Evolutionary conservation across 2,888 invertebrate genomes (phyloP), one percentile per base, ranked within the genome.

Genomic region (Trachelus troglodyta): DNA sequence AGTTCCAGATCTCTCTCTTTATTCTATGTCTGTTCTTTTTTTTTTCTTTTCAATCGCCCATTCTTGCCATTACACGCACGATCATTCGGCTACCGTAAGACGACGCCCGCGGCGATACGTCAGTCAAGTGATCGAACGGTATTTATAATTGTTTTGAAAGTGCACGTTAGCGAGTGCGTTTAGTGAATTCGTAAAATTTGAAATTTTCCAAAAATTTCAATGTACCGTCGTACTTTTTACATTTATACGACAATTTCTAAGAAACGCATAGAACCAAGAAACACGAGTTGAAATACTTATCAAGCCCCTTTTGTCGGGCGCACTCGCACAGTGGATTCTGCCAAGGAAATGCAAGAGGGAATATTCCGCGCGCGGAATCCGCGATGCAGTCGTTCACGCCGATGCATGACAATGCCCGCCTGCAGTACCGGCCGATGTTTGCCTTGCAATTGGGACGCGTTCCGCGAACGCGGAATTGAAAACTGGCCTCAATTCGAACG

Each of bases 391-490:
- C 56, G 56, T 56, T 56, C 56, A 23, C 56, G 56, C 9, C 74
- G 71, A 40, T 71, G 78, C 40, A 78, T 78, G 75, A 76, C 75
- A 78, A 78, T 56, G 69, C 35, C 69, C 40, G 75, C 77, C 77
- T 80, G 81, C 77, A 79, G 79, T 80, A 77, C 78, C 76, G 75
- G 68, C 69, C 73, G 74, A 73, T 74, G 78, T 82, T 83, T 79
- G 76, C 77, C 78, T 79, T 79, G 79, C 85, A 89, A 89, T 88
- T 89, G 87, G 89, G 89, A 84, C 89, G 84, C 85, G 87, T 90
- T 90, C 90, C 84, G 79, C 85, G 90, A 90, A 88, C 80, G 82
- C 83, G 84, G 85, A 89, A 90, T 89, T 89, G 85, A 83, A 79
- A 82, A 79, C 84, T 88, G 88, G 83, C 89, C 90, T 88, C 88